Evolutionary conservation across 1,140 invertebrate species (phyloP), one percentile per base, ranked within the genome.

Genomic region (Parapsyche elsis): DNA sequence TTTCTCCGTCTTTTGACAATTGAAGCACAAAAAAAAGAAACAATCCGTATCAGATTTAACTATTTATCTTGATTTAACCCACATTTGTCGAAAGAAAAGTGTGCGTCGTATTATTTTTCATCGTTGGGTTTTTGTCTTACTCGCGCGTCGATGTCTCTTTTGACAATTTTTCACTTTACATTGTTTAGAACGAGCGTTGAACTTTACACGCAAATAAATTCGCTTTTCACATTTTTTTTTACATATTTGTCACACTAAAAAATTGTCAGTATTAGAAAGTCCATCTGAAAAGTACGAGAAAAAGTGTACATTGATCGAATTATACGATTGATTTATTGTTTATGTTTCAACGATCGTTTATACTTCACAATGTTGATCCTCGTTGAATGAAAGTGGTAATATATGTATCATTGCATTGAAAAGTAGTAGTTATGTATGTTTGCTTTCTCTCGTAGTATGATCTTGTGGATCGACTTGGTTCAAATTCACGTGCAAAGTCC

Each of bases 131-230:
- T 59, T 24, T 14, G 16, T 9, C 21, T 75, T 75, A 10, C 12
- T 19, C 23, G 73, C 46, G 44, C 73, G 73, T 75, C 23, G 21
- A 59, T 24, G 73, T 75, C 45, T 57, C 45, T 73, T 73, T 23
- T 14, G 24, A 12, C 7, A 46, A 46, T 73, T 73, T 73, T 24
- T 24, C 64, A 26, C 64, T 9, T 1, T 12, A 12, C 64, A 67
- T 67, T 67, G 21, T 67, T 67, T 30, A 26, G 23, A 9, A 21
- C 24, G n/a, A 67, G 24, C 64, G 23, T 67, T 67, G 64, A 67
- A 67, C 64, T 67, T 67, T 67, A 67, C 5, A 67, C 64, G 24
- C 64, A 24, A 5, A 67, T 14, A 67, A 67, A 67, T 67, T 67
- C 14, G n/a, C 64, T 67, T 67, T 67, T 67, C 64, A 67, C 64